These are phyloP conservation scores for Cataglyphis livida DNA, from an alignment of 2,888 invertebrate genomes.

Conservation along the genomic window DNA sequence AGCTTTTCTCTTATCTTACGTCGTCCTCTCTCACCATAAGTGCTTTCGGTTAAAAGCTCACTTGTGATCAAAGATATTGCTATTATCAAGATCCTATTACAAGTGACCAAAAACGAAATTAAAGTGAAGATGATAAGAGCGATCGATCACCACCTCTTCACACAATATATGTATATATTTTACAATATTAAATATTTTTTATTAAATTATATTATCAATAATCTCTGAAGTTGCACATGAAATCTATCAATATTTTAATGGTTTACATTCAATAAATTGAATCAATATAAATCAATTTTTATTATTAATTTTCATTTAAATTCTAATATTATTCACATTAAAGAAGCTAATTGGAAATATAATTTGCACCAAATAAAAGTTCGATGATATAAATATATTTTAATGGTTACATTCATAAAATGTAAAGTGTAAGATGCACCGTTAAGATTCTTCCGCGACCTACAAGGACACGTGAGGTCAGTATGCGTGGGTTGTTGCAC, in stretches of 20 bases:
- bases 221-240: neutral
- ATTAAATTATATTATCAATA: neutral
- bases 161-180: neutral
- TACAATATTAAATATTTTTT: neutral
- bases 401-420: neutral
- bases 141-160: neutral
- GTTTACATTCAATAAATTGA: neutral
- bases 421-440: slow-evolving; percentile 5
- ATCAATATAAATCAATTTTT: slow-evolving; percentile 5
- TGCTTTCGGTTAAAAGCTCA: slow-evolving; percentile 30
- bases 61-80: slow-evolving; percentile 46
- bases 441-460: slow-evolving; percentile 62
- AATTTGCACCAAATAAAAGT: neutral
- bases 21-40: slow-evolving; percentile 23
- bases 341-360: neutral
- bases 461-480: slow-evolving; percentile 80
- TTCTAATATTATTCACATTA: neutral
- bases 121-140: neutral
- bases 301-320: neutral
- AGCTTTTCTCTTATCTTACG: slow-evolving; percentile 33
- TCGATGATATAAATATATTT: neutral
- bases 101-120: slow-evolving; percentile 4
- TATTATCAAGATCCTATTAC: neutral
- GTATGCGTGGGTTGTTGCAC: slow-evolving; percentile 84
- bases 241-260: neutral